A percentile compares a stretch with the other conserved stretches of the same genome.
Evolutionary conservation across 2,888 invertebrate species (phyloP).

Genomic region (Lycocerus yunnanus): DNA sequence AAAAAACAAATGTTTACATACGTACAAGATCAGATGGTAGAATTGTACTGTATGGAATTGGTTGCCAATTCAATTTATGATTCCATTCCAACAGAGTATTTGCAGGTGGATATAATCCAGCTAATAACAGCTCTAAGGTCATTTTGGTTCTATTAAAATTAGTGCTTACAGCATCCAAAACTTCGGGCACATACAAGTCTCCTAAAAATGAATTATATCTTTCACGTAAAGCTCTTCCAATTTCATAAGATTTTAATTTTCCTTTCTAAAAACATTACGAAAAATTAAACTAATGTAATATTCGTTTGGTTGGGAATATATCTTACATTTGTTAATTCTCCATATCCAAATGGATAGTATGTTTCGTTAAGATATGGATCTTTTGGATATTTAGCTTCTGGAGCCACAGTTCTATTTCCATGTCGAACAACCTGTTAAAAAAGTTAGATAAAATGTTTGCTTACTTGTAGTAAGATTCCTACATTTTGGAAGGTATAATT

Average conservation of each 20-base stretch:
- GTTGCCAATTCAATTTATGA: slow-evolving; percentile 45
- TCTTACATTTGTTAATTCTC: slow-evolving; percentile 57
- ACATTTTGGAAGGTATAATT: too few species aligned
- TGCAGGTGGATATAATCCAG: slow-evolving; percentile 69
- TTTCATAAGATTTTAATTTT: slow-evolving; percentile 54
- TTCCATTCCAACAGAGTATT: slow-evolving; percentile 61
- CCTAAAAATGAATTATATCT: slow-evolving; percentile 65
- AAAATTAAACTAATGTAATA: too few species aligned
- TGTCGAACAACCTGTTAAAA: slow-evolving; percentile 61
- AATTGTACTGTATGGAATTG: slow-evolving; percentile 40
- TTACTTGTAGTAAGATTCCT: too few species aligned
- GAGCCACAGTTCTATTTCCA: slow-evolving; percentile 73
- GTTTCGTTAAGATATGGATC: slow-evolving; percentile 53
- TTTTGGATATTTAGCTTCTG: slow-evolving; percentile 53
- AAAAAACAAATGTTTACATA: too few species aligned
- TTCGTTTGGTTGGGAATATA: too few species aligned
- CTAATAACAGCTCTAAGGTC: slow-evolving; percentile 69
- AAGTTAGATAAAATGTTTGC: neutral
- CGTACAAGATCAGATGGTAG: neutral
- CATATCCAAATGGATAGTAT: slow-evolving; percentile 58
- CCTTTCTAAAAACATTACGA: slow-evolving; percentile 39
- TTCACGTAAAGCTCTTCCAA: slow-evolving; percentile 65
- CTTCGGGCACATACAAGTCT: slow-evolving; percentile 59
- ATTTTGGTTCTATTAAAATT: slow-evolving; percentile 73
- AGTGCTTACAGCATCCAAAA: slow-evolving; percentile 68